Conservation (phyloP, 2,113 vertebrate species). For the Sapajus apella region DNA sequence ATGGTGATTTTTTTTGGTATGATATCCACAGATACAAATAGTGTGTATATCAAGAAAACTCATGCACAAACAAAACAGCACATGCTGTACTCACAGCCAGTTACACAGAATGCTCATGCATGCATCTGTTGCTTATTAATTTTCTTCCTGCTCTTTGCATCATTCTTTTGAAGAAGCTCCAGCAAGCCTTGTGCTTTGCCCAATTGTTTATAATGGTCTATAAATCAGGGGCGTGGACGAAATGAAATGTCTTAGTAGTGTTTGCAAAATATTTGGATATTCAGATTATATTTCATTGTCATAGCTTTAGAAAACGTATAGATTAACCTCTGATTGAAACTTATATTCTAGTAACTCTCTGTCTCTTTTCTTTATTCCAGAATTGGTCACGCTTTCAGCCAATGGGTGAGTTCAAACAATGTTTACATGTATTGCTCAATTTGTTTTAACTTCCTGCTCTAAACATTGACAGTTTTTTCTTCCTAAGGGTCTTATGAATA, state of each 20-base stretch:
- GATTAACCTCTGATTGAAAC: not conserved
- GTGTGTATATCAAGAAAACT: not conserved
- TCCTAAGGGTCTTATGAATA: not conserved
- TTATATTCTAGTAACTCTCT: conserved; percentile 35
- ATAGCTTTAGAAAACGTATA: conserved; percentile 41
- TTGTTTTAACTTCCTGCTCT: conserved; percentile 29
- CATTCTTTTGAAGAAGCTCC: conserved; percentile 79
- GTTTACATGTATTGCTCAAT: not conserved
- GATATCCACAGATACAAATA: not conserved
- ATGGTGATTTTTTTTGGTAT: not conserved
- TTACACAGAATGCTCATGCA: conserved; percentile 51
- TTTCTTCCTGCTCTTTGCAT: conserved; percentile 75
- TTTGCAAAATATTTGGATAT: conserved; percentile 61
- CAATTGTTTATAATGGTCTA: conserved; percentile 67
- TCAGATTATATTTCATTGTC: conserved; percentile 40
- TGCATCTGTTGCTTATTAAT: conserved; percentile 82
- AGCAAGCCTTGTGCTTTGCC: conserved; percentile 43
- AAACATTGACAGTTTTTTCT: conserved; percentile 22
- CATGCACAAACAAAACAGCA: conserved; percentile 65
- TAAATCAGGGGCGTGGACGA: conserved; percentile 64
- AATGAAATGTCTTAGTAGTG: conserved; percentile 43
- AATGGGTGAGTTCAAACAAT: not conserved
- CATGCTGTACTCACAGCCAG: conserved; percentile 47
- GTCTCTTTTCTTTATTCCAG: not conserved
- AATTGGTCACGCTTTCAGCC: not conserved